Percentiles rank a stretch among this genome's conserved stretches.
Evolutionary conservation across 2,888 invertebrate genomes (phyloP).

Genomic region (Unio pictorum): DNA sequence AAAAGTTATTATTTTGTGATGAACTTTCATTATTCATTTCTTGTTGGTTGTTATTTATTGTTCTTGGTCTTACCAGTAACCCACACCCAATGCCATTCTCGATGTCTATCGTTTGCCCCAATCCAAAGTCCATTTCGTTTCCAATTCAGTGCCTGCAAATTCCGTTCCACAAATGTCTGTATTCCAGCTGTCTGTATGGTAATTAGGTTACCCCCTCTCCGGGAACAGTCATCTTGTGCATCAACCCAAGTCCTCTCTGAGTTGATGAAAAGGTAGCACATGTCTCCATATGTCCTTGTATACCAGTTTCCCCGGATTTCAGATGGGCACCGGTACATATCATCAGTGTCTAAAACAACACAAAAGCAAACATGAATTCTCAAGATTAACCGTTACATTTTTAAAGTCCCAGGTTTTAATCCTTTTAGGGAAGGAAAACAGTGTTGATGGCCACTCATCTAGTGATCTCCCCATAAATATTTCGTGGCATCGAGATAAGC

Average conservation of each 20-base stretch:
- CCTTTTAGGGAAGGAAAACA: too few species aligned
- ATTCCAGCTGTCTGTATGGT: conserved; percentile 41
- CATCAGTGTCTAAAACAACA: conserved; percentile 2
- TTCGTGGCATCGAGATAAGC: too few species aligned
- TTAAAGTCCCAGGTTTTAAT: too few species aligned
- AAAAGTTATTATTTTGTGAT: too few species aligned
- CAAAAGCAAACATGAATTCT: conserved; percentile 1
- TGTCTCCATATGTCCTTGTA: conserved; percentile 12
- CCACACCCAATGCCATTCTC: conserved; percentile 59
- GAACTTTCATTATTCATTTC: too few species aligned
- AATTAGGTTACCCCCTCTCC: conserved; percentile 49
- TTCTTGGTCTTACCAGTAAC: conserved; percentile 41
- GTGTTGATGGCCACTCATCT: too few species aligned
- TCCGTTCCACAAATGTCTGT: conserved; percentile 35
- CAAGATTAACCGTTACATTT: neutral
- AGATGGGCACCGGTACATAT: conserved; percentile 16
- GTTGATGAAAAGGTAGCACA: conserved; percentile 53
- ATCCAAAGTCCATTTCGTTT: conserved; percentile 62
- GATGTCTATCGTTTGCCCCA: conserved; percentile 57
- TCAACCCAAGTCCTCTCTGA: conserved; percentile 47
- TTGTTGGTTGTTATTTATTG: too few species aligned
- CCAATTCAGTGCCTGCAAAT: conserved; percentile 41
- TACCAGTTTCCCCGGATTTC: conserved; percentile 8
- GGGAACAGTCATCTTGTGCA: conserved; percentile 43
- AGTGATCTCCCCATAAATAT: too few species aligned